Base-by-base conservation (phyloP, 2,113 vertebrate species). In the Corvus moneduloides region DNA sequence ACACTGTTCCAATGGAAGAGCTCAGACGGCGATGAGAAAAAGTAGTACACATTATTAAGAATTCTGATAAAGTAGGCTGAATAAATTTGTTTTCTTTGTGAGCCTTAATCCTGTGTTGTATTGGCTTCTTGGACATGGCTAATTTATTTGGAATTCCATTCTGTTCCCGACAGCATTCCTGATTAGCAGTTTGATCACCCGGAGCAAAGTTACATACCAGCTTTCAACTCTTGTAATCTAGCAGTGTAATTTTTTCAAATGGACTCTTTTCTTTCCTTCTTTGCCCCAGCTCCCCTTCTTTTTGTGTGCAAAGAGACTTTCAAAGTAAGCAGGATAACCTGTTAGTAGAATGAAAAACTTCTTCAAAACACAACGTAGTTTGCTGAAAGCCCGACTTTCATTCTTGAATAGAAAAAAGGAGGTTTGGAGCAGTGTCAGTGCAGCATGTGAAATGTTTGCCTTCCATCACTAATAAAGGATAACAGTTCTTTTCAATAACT, bases 121-220 rank as follows among this genome's bases (percentile, higher is more conserved):
- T 96, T 95, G 97, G 97, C 97, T 97, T 96, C 97, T 96, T 72
- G 97, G 98, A 98, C 97, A 95, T 96, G 98, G 97, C 98, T 97
- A 97, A 97, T 98, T 97, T 98, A 97, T 98, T 97, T 98, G 97
- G 97, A 97, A 97, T 98, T 96, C 97, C 97, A 97, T 98, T 98
- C 97, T 97, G 96, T 93, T 95, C 94, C 97, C 54, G 77, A 97
- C 97, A 97, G 97, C 95, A 92, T 96, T 98, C 96, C 96, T 95
- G 94, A 94, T 97, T 95, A 96, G 97, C 96, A 93, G 97, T 97
- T 97, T 97, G 97, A 97, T 98, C 96, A 95, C 93, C 93, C 94
- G 5, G 95, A 96, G 97, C 97, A 84, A 95, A 97, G 97, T 97
- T 95, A 97, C 97, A 96, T 61, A 92, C 97, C 94, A 90, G 97